Evolutionary conservation across 2,113 vertebrate species (phyloP).

Genomic region (Ariopsis seemanni): DNA sequence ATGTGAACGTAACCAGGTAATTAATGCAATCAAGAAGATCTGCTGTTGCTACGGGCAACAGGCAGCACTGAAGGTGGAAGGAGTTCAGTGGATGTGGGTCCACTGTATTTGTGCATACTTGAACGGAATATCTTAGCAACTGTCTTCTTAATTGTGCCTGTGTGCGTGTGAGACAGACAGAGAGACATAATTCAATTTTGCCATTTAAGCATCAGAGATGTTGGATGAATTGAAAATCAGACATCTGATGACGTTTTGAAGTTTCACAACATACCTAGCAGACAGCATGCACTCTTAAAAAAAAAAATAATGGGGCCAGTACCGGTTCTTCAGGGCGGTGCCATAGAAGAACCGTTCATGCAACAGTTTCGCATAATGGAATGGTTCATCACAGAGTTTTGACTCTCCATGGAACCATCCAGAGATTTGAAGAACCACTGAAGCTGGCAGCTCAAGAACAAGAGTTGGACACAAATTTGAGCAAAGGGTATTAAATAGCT

Average conservation of each 20-base stretch:
- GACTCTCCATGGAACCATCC: too few species aligned
- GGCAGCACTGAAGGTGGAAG: conserved; percentile 62
- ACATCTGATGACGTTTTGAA: not conserved
- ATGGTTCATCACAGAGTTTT: too few species aligned
- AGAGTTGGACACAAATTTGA: not conserved
- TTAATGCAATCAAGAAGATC: conserved; percentile 70
- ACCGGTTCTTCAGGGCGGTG: too few species aligned
- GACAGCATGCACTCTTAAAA: not conserved
- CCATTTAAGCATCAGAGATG: not conserved
- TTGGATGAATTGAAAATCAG: not conserved
- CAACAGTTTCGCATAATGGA: too few species aligned
- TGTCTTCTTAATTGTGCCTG: not conserved
- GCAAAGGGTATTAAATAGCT: not conserved
- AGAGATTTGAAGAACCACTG: too few species aligned
- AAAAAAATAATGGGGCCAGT: too few species aligned
- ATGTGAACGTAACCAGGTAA: conserved; percentile 70
- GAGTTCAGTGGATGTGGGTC: conserved; percentile 30
- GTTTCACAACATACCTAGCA: not conserved
- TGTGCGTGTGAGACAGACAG: not conserved
- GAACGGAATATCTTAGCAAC: not conserved
- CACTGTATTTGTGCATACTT: not conserved
- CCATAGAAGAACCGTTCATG: too few species aligned
- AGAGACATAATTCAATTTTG: too few species aligned
- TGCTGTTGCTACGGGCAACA: conserved; percentile 73
- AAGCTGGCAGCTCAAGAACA: not conserved